Evolutionary conservation across 1,140 invertebrate species (phyloP).

Genomic region (Lepidotrigona ventralis): DNA sequence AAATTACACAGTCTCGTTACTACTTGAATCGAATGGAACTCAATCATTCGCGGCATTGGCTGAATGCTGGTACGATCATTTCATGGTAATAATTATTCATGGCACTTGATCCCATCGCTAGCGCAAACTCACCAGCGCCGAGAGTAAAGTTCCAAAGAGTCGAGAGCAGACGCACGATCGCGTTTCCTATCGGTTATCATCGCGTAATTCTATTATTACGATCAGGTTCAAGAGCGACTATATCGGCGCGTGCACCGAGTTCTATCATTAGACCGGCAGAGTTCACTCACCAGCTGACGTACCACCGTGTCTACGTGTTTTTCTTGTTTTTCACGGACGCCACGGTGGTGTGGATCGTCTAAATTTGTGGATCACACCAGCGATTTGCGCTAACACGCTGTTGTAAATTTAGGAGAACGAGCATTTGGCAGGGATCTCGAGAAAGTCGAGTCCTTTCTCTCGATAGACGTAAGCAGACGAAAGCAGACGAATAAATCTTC

Average conservation of each 20-base stretch:
- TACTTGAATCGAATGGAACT: no score
- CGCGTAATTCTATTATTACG: conserved; percentile 63
- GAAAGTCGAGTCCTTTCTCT: no score
- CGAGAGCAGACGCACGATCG: conserved; percentile 6
- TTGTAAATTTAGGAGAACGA: not conserved
- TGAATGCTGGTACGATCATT: no score
- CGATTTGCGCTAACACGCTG: not conserved
- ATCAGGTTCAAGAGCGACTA: conserved; percentile 59
- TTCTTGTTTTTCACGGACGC: not conserved
- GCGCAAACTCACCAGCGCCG: not conserved
- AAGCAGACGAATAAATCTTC: no score
- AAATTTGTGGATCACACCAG: not conserved
- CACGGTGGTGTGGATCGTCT: not conserved
- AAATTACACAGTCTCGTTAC: no score
- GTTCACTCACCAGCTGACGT: conserved; percentile 57
- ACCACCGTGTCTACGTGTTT: not conserved
- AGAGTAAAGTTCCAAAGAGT: not conserved
- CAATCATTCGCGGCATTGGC: no score
- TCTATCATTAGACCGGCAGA: conserved; percentile 61
- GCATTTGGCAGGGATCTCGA: not conserved
- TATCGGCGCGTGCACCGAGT: conserved; percentile 25
- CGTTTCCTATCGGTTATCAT: conserved; percentile 45
- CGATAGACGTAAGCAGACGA: no score
- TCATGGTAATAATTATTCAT: no score
- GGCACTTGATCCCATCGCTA: no score